phyloP scores from a whole-genome alignment of 2,113 vertebrate genomes.

The Lepus americanus region DNA sequence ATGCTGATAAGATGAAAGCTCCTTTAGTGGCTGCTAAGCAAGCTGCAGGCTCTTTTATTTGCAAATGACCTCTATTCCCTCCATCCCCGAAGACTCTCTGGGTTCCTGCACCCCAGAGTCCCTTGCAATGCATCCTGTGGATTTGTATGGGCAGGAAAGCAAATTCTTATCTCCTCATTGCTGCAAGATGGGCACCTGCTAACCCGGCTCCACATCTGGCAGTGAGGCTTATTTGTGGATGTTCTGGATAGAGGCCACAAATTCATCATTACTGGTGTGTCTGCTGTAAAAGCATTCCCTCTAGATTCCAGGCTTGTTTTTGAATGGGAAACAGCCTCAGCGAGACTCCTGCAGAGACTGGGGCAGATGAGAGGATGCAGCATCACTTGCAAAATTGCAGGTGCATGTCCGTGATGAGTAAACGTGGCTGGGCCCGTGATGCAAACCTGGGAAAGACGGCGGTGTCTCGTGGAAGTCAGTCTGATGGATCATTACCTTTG shows the following conservation, averaged over 20 bases:
- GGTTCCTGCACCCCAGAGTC: neutral
- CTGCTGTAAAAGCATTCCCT: neutral
- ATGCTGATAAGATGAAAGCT: conserved; percentile 38
- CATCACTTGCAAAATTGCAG: conserved; percentile 76
- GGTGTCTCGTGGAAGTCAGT: conserved; percentile 70
- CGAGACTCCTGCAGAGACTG: neutral
- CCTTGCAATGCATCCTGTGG: neutral
- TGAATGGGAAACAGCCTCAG: conserved; percentile 65
- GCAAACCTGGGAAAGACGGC: conserved; percentile 63
- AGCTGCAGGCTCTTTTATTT: conserved; percentile 19
- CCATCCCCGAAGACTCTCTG: neutral
- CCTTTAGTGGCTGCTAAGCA: neutral
- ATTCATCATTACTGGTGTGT: fast-evolving
- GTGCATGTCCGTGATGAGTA: conserved; percentile 73
- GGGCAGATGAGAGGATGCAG: conserved; percentile 59
- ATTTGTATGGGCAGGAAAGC: neutral
- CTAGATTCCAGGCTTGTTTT: neutral
- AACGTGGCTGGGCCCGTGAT: conserved; percentile 9
- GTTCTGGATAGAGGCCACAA: neutral
- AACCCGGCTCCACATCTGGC: too few relatives aligned
- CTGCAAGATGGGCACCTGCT: neutral
- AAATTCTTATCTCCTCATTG: neutral
- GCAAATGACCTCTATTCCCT: neutral
- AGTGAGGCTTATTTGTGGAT: neutral
- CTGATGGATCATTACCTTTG: conserved; percentile 65